phyloP scores from a whole-genome alignment of 2,113 vertebrate species.

The Rallus limicola region DNA sequence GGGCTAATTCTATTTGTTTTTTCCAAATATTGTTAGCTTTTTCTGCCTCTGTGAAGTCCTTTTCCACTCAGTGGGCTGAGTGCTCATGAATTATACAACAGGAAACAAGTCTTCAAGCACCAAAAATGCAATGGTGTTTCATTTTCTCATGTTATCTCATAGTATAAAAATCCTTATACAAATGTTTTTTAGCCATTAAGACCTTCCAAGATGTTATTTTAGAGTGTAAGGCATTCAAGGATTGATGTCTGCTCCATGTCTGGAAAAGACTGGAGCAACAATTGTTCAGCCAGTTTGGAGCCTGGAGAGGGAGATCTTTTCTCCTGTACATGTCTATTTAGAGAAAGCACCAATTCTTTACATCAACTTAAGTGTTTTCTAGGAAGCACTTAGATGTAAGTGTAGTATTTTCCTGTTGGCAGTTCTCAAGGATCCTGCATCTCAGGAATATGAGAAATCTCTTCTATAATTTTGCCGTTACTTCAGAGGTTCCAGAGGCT shows the following conservation, averaged over 20 bases:
- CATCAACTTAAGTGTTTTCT: not conserved
- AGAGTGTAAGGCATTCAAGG: not conserved
- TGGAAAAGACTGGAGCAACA: not conserved
- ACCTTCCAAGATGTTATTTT: conserved; percentile 18
- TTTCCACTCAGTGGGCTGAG: not conserved
- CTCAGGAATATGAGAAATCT: not conserved
- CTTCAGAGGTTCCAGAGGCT: not conserved
- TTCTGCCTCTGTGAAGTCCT: not conserved
- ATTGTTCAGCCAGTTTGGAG: not conserved
- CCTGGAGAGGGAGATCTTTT: not conserved
- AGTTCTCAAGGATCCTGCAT: not conserved
- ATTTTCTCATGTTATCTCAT: conserved; percentile 3
- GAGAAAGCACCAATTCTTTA: not conserved
- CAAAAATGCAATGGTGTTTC: not conserved
- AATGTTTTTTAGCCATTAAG: conserved; percentile 30
- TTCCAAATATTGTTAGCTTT: not conserved
- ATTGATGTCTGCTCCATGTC: conserved; percentile 26
- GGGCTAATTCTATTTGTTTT: not conserved
- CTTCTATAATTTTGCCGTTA: not conserved
- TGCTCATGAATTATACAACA: conserved; percentile 9
- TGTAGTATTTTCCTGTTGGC: not conserved
- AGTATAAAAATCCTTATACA: conserved; percentile 32
- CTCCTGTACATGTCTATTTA: not conserved
- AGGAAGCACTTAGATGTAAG: rapidly evolving
- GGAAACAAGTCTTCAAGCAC: not conserved